phyloP scores from a whole-genome alignment of 2,797 vertebrate genomes.

The Alectoris magna region DNA sequence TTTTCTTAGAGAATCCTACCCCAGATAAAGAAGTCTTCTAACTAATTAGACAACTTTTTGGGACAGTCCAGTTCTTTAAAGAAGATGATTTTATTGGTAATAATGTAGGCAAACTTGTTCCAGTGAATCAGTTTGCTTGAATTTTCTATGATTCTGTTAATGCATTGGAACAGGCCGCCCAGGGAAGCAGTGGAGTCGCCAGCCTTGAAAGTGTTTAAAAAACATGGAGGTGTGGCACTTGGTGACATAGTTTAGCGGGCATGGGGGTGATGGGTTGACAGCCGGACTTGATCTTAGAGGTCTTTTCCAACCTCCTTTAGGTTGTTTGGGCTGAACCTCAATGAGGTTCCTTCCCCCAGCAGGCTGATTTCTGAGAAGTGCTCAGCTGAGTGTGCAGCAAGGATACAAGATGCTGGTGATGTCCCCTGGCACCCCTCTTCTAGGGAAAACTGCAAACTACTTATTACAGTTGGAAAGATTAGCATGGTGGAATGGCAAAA shows the following conservation, averaged over 20 bases:
- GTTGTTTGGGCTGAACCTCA: background rate
- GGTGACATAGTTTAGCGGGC: too few species aligned
- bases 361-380: background rate
- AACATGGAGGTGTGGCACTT: too few species aligned
- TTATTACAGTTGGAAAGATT: too few species aligned
- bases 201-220: too few species aligned
- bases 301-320: background rate
- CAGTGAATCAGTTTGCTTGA: background rate
- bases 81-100: background rate
- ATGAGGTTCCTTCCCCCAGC: background rate
- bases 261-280: too few species aligned
- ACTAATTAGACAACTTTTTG: background rate
- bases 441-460: background rate
- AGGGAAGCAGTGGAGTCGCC: too few species aligned
- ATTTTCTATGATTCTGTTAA: too few species aligned
- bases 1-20: background rate
- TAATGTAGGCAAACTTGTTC: background rate
- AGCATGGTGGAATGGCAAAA: too few species aligned
- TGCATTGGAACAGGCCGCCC: too few species aligned
- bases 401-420: background rate
- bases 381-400: rapidly evolving
- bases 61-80: background rate
- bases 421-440: rapidly evolving
- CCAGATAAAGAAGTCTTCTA: background rate
- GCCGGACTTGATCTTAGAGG: too few species aligned